Evolutionary conservation across 2,113 vertebrate genomes (phyloP).

Genomic region (Coreoperca whiteheadi): DNA sequence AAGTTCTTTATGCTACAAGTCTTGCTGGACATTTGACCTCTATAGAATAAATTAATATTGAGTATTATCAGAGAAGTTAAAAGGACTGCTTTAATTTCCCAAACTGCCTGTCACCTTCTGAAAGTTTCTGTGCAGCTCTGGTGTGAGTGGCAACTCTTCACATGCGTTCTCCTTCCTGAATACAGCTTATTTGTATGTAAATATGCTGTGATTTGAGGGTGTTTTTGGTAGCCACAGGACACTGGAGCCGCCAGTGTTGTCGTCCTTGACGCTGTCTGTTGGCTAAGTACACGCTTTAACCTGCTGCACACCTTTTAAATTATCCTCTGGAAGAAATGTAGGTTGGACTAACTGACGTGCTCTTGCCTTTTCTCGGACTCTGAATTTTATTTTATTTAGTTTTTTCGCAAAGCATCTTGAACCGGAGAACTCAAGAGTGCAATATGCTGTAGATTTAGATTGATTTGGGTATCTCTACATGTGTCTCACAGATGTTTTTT

Average conservation of each 20-base stretch:
- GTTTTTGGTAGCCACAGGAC: not conserved
- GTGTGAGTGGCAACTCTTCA: not conserved
- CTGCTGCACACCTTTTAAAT: too few species aligned
- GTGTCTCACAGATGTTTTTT: slow-evolving; percentile 46
- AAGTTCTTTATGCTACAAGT: too few species aligned
- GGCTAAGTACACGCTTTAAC: too few species aligned
- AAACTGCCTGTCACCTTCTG: not conserved
- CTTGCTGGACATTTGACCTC: too few species aligned
- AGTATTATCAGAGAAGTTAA: too few species aligned
- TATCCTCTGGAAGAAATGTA: too few species aligned
- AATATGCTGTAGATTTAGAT: not conserved
- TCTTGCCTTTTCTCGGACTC: rapidly evolving
- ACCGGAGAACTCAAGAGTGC: not conserved
- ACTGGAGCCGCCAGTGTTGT: not conserved
- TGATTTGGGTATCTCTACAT: not conserved
- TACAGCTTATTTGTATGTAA: not conserved
- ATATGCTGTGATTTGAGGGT: not conserved
- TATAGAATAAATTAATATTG: too few species aligned
- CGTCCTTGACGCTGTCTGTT: not conserved
- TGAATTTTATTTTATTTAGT: too few species aligned
- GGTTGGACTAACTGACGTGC: not conserved
- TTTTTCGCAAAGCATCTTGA: not conserved
- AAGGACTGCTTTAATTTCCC: not conserved
- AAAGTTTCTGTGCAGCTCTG: not conserved
- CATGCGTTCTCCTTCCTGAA: not conserved